Percentiles rank a stretch among this genome's conserved stretches.
Evolutionary conservation across 1,140 invertebrate species (phyloP).

Genomic region (Trichonephila clavata): DNA sequence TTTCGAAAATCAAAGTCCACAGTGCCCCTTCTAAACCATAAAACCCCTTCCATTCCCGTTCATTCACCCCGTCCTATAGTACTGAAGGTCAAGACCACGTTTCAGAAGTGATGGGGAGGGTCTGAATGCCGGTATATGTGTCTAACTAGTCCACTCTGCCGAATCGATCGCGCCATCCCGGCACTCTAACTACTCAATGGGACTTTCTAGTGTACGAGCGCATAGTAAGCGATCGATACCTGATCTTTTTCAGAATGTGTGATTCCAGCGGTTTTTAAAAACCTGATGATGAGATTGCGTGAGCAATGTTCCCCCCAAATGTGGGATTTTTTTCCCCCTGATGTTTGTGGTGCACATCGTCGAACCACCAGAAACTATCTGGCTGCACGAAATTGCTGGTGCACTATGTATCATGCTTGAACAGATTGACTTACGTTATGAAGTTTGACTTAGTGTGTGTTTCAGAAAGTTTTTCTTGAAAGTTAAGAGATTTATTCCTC

Average conservation of each 20-base stretch:
- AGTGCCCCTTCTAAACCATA: background rate
- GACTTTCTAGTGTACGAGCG: conserved; percentile 8
- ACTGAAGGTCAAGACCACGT: conserved; percentile 66
- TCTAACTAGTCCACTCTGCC: conserved; percentile 12
- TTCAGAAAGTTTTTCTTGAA: no score
- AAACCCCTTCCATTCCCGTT: background rate
- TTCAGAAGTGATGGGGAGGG: background rate
- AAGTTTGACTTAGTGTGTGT: no score
- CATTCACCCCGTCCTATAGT: conserved; percentile 48
- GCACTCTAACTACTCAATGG: conserved; percentile 48
- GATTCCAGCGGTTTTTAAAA: conserved; percentile 11
- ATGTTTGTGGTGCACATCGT: background rate
- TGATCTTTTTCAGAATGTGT: background rate
- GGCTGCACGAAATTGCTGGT: background rate
- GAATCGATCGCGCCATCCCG: conserved; percentile 4
- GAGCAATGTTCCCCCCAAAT: background rate
- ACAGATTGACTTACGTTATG: no score
- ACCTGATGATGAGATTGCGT: background rate
- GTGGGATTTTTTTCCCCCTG: background rate
- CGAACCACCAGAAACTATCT: background rate
- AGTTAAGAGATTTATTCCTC: no score
- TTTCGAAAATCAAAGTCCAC: background rate
- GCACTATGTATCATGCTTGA: no score
- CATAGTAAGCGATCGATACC: conserved; percentile 1
- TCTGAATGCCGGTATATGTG: conserved; percentile 29